Conservation (phyloP, 2,113 vertebrate genomes). For the Heptranchias perlo region DNA sequence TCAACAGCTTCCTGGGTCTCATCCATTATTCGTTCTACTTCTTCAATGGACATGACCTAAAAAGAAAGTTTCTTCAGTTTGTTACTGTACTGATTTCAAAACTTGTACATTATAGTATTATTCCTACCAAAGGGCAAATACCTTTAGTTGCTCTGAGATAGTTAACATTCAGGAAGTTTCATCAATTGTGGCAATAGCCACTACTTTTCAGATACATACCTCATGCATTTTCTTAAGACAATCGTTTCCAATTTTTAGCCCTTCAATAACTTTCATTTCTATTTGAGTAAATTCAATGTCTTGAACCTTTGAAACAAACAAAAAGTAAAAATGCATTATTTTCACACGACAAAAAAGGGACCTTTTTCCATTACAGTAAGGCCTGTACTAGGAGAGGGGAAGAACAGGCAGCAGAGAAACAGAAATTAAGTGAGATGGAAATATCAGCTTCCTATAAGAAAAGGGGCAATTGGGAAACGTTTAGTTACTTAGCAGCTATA, state of each 20-base stretch:
- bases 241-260: conserved; percentile 83
- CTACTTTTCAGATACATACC: conserved; percentile 53
- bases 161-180: background rate
- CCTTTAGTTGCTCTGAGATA: background rate
- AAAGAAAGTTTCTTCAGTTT: background rate
- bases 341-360: background rate
- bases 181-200: background rate
- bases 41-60: conserved; percentile 89
- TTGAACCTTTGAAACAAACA: conserved; percentile 68
- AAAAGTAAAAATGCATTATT: background rate
- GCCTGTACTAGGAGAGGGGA: background rate
- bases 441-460: background rate
- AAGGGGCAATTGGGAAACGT: background rate
- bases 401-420: background rate
- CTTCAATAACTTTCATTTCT: conserved; percentile 87
- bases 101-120: background rate
- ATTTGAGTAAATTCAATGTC: conserved; percentile 94
- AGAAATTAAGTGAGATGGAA: background rate
- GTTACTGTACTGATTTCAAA: background rate
- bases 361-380: background rate
- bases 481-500: background rate
- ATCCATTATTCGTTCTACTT: conserved; percentile 90
- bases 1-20: conserved; percentile 90
- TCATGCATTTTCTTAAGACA: conserved; percentile 97
- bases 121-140: background rate